Evolutionary conservation across 37 sponge, comb jelly and placozoan species (phyloP), one percentile per base, ranked within the genome.

Genomic region (Haliclona indistincta): DNA sequence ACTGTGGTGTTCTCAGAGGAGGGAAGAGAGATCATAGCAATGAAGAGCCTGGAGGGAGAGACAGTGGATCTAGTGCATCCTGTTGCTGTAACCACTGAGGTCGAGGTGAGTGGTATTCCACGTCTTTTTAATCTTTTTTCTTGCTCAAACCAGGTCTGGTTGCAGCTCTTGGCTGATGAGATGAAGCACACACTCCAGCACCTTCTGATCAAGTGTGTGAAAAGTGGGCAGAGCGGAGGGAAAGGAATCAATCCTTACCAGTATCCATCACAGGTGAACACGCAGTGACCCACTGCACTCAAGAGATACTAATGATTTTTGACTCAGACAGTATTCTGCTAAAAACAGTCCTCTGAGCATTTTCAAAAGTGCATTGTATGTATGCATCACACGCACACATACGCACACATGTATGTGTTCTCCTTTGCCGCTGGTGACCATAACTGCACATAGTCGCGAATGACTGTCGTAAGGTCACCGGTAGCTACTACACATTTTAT

Each of bases 11-110:
- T 98, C 67, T 56, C 56, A n/a, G 55, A 72, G 8, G 85, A 80
- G 33, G 10, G 34, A 39, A 64, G 51, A 7, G 36, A 38, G 42
- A 93, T 96, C 37, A 32, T 86, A 10, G 88, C 97, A 29, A 98
- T 98, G 94, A 64, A 73, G 44, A 86, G 88, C 13, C 78, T 91
- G 39, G 97, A 93, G 39, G 99, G 96, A 38, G 99, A 98, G 56
- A 77, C 83, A 43, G 99, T 98, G 1, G 54, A 71, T 43, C 87
- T 98, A 10, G 60, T 39, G 25, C 45, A 51, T 4, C 84, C 90
- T 6, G 89, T 98, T 13, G 62, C 74, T 38, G 77, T 98, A 6
- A 54, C 81, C 0, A 53, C 78, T 36, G 90, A 92, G 63, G 86
- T 95, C 8, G 96, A 95, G 78, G 87, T 86, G 28, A 3, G 81